These are phyloP conservation scores for Rotaria socialis DNA, from an alignment of 2,888 invertebrate species.

Conservation along the genomic window DNA sequence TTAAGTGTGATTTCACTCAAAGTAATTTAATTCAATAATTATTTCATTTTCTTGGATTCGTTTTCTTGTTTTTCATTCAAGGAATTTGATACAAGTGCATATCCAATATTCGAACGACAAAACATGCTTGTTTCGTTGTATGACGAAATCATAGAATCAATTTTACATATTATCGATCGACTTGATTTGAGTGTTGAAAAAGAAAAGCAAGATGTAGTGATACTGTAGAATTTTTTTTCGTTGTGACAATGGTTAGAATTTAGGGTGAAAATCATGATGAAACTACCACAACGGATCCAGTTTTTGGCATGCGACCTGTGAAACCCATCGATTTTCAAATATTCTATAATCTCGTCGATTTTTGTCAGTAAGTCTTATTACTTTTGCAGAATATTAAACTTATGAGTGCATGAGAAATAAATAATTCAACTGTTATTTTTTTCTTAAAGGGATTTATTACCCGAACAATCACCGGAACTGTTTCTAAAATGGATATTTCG, in stretches of 20 bases:
- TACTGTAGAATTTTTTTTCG: background rate
- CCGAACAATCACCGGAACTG: conserved; percentile 57
- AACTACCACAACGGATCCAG: conserved; percentile 53
- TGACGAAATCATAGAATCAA: conserved; percentile 48
- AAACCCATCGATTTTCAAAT: conserved; percentile 66
- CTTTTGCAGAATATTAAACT: background rate
- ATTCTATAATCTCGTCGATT: conserved; percentile 68
- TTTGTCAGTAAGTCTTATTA: conserved; percentile 52
- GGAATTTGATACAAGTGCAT: conserved; percentile 42
- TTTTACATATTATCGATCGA: conserved; percentile 48
- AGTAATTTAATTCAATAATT: background rate
- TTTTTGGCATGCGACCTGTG: conserved; percentile 54
- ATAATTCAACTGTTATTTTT: too few species aligned
- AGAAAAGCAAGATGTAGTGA: background rate
- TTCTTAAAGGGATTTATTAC: conserved; percentile 64
- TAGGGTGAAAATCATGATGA: conserved; percentile 38
- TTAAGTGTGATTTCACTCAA: conserved; percentile 52
- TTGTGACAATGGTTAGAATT: background rate
- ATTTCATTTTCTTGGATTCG: background rate
- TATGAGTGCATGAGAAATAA: too few species aligned
- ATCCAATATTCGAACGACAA: conserved; percentile 47
- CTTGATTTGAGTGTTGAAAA: conserved; percentile 45
- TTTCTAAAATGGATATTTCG: conserved; percentile 63
- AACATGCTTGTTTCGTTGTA: conserved; percentile 48
- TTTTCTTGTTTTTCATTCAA: conserved; percentile 41